phyloP scores from a whole-genome alignment of 2,888 invertebrate genomes.

The Ectropis crepuscularia region DNA sequence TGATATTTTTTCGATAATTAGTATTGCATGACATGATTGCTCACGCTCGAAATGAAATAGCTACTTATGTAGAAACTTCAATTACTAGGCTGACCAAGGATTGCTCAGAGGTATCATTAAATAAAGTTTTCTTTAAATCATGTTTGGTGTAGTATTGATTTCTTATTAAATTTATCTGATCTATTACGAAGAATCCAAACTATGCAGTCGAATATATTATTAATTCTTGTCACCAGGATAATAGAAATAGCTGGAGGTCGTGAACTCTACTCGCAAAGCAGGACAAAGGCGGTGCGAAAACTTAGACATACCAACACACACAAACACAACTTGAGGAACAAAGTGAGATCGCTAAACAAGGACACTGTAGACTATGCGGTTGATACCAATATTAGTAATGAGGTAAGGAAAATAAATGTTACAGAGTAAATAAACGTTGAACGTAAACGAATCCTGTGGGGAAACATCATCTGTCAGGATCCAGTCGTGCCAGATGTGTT shows the following conservation, averaged over 20 bases:
- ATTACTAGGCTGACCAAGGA: slow-evolving; percentile 2
- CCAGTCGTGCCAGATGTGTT: neutral
- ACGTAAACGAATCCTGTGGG: neutral
- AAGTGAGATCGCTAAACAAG: slow-evolving; percentile 71
- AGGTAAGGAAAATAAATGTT: slow-evolving; percentile 53
- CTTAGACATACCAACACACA: slow-evolving; percentile 84
- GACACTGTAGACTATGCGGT: slow-evolving; percentile 69
- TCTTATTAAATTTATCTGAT: neutral
- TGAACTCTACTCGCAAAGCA: slow-evolving; percentile 92
- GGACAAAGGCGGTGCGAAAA: slow-evolving; percentile 91
- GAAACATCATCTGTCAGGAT: neutral
- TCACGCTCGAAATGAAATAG: neutral
- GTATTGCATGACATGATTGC: slow-evolving; percentile 6
- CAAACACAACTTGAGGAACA: slow-evolving; percentile 80
- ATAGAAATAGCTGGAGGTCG: slow-evolving; percentile 91
- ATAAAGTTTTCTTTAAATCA: neutral
- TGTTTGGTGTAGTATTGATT: neutral
- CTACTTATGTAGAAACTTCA: neutral
- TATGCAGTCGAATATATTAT: neutral
- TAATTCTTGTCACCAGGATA: slow-evolving; percentile 62
- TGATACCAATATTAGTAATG: slow-evolving; percentile 70
- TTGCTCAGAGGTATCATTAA: neutral
- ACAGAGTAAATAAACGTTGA: neutral
- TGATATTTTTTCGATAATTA: neutral
- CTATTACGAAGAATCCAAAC: neutral